Conservation (phyloP, 1,140 invertebrate species). For the Dendrolimus kikuchii region DNA sequence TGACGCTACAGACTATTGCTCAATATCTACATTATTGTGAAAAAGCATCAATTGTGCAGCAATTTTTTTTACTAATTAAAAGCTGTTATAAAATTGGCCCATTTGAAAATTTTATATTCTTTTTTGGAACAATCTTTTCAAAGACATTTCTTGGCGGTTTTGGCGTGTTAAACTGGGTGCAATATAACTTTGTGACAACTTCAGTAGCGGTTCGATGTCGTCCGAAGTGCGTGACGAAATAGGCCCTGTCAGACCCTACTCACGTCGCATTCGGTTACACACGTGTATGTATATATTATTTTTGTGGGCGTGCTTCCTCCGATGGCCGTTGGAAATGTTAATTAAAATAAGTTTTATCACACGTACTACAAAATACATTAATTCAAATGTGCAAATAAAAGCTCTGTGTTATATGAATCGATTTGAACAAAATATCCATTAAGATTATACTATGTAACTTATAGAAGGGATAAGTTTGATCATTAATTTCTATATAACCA, state of each 20-base stretch:
- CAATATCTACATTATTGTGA: too few species aligned
- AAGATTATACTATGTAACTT: not conserved
- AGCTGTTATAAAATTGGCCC: not conserved
- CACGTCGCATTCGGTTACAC: constrained; percentile 26
- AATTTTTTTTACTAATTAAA: too few species aligned
- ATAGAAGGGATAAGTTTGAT: not conserved
- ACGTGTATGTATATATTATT: constrained; percentile 3
- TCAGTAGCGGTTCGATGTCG: constrained; percentile 11
- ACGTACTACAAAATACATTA: not conserved
- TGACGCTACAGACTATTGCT: too few species aligned
- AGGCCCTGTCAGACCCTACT: constrained; percentile 34
- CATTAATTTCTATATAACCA: too few species aligned
- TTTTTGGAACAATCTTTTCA: constrained; percentile 1
- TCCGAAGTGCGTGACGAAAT: constrained; percentile 21
- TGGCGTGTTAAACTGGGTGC: constrained; percentile 8
- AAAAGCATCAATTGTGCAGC: too few species aligned
- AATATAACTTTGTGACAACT: constrained; percentile 28
- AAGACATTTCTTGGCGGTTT: not conserved
- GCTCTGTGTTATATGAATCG: too few species aligned
- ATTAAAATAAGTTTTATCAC: constrained; percentile 15
- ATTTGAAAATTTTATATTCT: not conserved
- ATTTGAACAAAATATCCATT: not conserved
- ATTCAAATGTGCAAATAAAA: too few species aligned
- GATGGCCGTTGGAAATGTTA: constrained; percentile 13
- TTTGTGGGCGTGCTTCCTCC: constrained; percentile 3